A percentile compares a stretch with the other conserved stretches of the same genome.
These are phyloP conservation scores for Edolisoma coerulescens DNA, from an alignment of 2,113 vertebrate genomes.

Conservation along the genomic window DNA sequence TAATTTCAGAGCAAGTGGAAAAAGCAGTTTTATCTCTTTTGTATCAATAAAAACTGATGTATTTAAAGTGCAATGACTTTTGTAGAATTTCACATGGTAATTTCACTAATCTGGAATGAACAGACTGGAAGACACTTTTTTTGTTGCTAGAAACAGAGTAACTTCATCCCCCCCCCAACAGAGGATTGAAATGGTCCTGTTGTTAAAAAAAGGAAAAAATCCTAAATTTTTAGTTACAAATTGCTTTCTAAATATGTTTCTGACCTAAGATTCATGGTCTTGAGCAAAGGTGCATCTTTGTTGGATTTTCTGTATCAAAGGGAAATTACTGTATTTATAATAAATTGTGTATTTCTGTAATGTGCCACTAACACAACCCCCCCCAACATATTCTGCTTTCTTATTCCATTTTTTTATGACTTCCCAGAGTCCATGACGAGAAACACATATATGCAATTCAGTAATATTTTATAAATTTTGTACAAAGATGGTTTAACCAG, in stretches of 20 bases:
- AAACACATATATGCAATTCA: neutral
- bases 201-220: neutral
- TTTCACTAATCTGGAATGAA: constrained; percentile 20
- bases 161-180: no score
- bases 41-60: neutral
- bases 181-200: neutral
- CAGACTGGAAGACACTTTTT: neutral
- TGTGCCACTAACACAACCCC: neutral
- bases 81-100: constrained; percentile 2
- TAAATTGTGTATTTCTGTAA: neutral
- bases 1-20: neutral
- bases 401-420: neutral
- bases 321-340: neutral
- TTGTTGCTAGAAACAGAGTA: neutral
- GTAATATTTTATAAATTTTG: neutral
- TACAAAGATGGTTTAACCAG: neutral
- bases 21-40: neutral
- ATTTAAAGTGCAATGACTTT: constrained; percentile 40
- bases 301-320: neutral
- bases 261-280: neutral
- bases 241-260: neutral
- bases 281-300: neutral
- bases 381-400: neutral
- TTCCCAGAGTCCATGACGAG: neutral
- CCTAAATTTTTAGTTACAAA: neutral